Evolutionary conservation across 2,888 invertebrate genomes (phyloP).

Genomic region (Cataglyphis albicans): DNA sequence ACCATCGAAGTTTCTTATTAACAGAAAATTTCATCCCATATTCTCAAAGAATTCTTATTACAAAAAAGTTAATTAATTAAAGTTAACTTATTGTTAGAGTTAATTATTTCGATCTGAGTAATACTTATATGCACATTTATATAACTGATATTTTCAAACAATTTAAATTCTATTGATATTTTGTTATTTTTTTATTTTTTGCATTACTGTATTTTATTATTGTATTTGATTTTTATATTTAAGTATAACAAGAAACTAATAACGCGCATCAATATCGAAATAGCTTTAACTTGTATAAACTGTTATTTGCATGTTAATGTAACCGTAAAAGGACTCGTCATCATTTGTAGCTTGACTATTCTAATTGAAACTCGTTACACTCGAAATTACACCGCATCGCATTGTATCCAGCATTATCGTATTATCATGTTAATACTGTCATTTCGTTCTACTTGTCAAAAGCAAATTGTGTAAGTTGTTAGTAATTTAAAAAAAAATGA

Average conservation of each 20-base stretch:
- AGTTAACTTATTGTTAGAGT: neutral
- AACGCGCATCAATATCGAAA: neutral
- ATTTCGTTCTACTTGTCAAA: slow-evolving; percentile 55
- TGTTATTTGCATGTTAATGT: slow-evolving; percentile 63
- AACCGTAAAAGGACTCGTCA: slow-evolving; percentile 47
- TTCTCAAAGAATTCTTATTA: neutral
- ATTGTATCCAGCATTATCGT: slow-evolving; percentile 59
- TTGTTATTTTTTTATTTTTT: neutral
- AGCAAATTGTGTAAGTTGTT: slow-evolving; percentile 42
- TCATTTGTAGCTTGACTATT: slow-evolving; percentile 60
- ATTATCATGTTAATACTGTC: slow-evolving; percentile 66
- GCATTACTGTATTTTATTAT: neutral
- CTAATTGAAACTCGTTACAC: slow-evolving; percentile 72
- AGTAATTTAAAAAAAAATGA: slow-evolving; percentile 1
- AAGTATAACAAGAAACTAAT: neutral
- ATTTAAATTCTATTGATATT: neutral
- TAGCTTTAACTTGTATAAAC: slow-evolving; percentile 21
- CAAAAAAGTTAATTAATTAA: neutral
- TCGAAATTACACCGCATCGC: slow-evolving; percentile 63
- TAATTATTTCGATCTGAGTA: neutral
- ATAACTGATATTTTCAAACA: neutral
- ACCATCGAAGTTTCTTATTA: slow-evolving; percentile 20
- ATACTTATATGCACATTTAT: neutral
- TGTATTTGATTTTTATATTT: neutral
- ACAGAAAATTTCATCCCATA: neutral